Base-by-base conservation (phyloP, 2,888 invertebrate species). In the Caenorhabditis zanzibari region DNA sequence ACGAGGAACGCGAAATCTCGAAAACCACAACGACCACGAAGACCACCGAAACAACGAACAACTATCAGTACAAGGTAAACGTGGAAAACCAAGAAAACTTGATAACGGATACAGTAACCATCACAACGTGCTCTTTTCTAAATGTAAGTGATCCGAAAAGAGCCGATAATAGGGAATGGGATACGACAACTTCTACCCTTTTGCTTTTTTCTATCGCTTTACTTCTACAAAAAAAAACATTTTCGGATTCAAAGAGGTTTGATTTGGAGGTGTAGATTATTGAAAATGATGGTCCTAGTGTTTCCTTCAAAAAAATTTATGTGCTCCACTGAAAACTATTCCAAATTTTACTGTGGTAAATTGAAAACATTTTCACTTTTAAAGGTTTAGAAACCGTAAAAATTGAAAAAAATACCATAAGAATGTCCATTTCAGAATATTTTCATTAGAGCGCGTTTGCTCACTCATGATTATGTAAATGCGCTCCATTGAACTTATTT, bases 21-120 rank as follows among this genome's bases (percentile, higher is more conserved):
- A 81, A 68, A n/a, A 52, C 68, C 38, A 74, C 68, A 26, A 81
- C 69, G 14, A 74, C 73, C 4, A 81, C 74, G 9, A 63, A 75
- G 49, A 59, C 74, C 12, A 54, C 24, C 14, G 14, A 54, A 7
- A 54, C 76, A 28, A 66, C 76, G 38, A 66, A 47, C 66, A 76
- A 69, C 14, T 82, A 82, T 61, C 73, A 77, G 19, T 82, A 82
- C 66, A 77, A 82, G 82, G 82, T 82, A 82, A 77, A 82, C 77
- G 82, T 82, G 77, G 19, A 66, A 5, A 49, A 68, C 16, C 26
- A 47, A 32, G 58, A 75, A 32, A 68, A 75, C 28, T 1, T 35
- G 10, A 22, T 22, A n/a, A n/a, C n/a, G 32, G 64, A 64, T 12
- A 68, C 77, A 19, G 26, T 54, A 47, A 49, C 63, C 24, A 58